These are phyloP conservation scores for Hafferia zeledoni DNA, from an alignment of 2,797 vertebrate genomes.

Conservation along the genomic window DNA sequence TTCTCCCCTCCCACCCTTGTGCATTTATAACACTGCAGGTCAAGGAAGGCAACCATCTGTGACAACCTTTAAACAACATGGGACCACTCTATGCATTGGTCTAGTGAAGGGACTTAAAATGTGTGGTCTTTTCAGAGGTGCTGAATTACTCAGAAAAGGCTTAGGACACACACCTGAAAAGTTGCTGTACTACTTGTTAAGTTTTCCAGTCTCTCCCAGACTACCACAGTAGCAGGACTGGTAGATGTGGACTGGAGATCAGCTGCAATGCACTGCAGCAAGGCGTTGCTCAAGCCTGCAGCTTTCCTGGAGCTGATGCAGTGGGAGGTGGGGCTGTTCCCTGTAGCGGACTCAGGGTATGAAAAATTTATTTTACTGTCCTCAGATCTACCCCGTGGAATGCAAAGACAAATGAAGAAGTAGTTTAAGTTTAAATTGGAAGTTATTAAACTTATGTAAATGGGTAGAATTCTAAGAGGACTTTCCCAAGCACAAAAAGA, in stretches of 20 bases:
- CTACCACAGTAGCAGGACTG: neutral
- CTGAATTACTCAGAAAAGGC: neutral
- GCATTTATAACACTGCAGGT: neutral
- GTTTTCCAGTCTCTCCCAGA: neutral
- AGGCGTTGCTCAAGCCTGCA: neutral
- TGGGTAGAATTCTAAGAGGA: neutral
- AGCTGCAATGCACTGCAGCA: neutral
- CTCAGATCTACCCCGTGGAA: neutral
- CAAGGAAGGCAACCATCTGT: neutral
- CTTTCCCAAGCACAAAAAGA: neutral
- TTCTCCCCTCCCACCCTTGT: neutral
- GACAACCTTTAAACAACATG: neutral
- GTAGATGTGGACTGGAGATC: neutral
- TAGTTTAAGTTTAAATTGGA: neutral
- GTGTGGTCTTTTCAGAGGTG: neutral
- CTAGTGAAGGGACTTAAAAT: neutral
- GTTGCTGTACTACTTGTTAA: neutral
- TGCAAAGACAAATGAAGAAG: neutral
- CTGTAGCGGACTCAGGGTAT: neutral
- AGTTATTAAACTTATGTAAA: neutral
- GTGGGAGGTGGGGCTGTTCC: neutral
- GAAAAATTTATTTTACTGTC: neutral
- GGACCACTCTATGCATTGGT: rapidly evolving
- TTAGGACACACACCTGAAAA: neutral
- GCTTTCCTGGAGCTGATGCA: neutral